These are phyloP conservation scores for Bombus sylvicola DNA, from an alignment of 1,140 invertebrate genomes.

Conservation along the genomic window DNA sequence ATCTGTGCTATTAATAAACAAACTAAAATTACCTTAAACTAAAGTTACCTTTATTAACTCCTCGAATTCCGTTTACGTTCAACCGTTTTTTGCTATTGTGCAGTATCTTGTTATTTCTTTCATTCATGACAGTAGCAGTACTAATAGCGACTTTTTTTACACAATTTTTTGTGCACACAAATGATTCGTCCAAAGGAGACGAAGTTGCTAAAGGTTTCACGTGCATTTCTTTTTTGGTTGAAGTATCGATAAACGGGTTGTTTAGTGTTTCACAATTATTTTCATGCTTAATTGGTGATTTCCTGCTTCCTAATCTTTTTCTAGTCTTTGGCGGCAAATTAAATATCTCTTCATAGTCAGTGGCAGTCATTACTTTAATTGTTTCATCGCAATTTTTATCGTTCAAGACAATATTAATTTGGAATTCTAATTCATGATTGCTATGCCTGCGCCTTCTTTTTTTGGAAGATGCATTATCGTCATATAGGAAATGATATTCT, in stretches of 20 bases:
- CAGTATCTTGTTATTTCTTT: conserved; percentile 16
- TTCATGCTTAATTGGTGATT: conserved; percentile 37
- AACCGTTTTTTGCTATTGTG: conserved; percentile 31
- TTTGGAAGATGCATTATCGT: conserved; percentile 69
- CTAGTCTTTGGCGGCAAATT: conserved; percentile 66
- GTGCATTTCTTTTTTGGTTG: conserved; percentile 8
- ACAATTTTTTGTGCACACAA: conserved; percentile 20
- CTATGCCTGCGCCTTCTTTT: conserved; percentile 70
- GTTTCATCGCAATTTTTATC: conserved; percentile 60
- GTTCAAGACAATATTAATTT: conserved; percentile 57
- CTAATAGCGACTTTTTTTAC: conserved; percentile 40
- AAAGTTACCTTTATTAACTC: conserved; percentile 49
- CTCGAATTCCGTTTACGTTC: conserved; percentile 25
- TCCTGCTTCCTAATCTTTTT: conserved; percentile 58
- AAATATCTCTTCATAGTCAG: conserved; percentile 73
- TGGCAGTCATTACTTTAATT: conserved; percentile 61
- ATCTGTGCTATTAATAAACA: background rate
- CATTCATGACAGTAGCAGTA: background rate
- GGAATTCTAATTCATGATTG: conserved; percentile 67
- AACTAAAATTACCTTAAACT: no score
- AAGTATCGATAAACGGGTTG: conserved; percentile 1
- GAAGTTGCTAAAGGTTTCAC: conserved; percentile 67
- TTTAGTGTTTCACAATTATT: conserved; percentile 42
- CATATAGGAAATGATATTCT: conserved; percentile 71
- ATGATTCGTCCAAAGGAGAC: conserved; percentile 62